Evolutionary conservation across 2,797 vertebrate species (phyloP).

Genomic region (Ctenopoma kingsleyae): DNA sequence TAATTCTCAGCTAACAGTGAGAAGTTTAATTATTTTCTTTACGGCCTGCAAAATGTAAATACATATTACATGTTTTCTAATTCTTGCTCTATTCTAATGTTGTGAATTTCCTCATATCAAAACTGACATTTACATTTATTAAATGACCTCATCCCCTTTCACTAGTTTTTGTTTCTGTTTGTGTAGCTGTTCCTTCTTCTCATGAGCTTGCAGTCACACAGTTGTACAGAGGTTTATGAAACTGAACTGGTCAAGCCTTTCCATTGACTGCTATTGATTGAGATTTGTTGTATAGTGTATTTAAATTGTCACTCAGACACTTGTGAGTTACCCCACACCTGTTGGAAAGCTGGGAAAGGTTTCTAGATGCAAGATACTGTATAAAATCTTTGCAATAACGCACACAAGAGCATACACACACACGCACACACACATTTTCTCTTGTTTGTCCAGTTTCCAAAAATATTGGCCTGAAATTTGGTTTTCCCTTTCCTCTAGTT

Average conservation of each 20-base stretch:
- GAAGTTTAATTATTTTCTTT: slow-evolving; percentile 50
- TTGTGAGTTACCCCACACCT: slow-evolving; percentile 38
- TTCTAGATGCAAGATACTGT: slow-evolving; percentile 49
- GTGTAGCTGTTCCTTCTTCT: slow-evolving; percentile 57
- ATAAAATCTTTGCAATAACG: slow-evolving; percentile 59
- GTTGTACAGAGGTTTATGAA: slow-evolving; percentile 50
- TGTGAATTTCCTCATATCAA: slow-evolving; percentile 53
- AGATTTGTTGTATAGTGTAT: slow-evolving; percentile 46
- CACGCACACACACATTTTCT: not conserved
- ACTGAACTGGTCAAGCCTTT: slow-evolving; percentile 26
- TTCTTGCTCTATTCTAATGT: slow-evolving; percentile 47
- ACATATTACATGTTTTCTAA: slow-evolving; percentile 41
- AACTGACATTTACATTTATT: slow-evolving; percentile 44
- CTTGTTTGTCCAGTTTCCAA: slow-evolving; percentile 18
- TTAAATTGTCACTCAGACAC: slow-evolving; percentile 50
- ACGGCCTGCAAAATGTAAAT: slow-evolving; percentile 69
- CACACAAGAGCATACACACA: not conserved
- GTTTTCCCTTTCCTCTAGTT: slow-evolving; percentile 41
- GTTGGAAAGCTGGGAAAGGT: slow-evolving; percentile 15
- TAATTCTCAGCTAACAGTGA: slow-evolving; percentile 15
- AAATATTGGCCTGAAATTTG: slow-evolving; percentile 14
- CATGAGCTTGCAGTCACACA: slow-evolving; percentile 30
- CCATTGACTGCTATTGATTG: slow-evolving; percentile 28
- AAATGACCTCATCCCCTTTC: slow-evolving; percentile 29
- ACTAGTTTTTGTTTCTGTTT: slow-evolving; percentile 49